Evolutionary conservation across 2,113 vertebrate genomes (phyloP).

Genomic region (Neoarius graeffei): DNA sequence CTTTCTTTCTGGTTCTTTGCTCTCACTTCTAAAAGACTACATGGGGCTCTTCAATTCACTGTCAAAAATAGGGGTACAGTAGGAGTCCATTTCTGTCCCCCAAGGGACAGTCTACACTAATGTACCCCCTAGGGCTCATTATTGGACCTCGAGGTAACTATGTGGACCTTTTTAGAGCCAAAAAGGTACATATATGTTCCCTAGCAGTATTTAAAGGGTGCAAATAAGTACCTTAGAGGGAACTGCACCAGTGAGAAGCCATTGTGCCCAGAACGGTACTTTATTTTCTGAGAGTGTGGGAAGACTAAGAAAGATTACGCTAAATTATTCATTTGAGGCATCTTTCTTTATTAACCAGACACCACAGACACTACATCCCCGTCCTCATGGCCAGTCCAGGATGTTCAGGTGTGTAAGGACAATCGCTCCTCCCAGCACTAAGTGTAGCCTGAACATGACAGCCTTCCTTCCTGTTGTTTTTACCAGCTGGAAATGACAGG

Average conservation of each 20-base stretch:
- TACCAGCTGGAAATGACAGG: slow-evolving; percentile 35
- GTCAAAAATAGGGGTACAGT: too few species aligned
- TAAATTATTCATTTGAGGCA: background rate
- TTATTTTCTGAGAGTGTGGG: too few species aligned
- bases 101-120: too few species aligned
- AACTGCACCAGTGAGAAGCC: too few species aligned
- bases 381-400: background rate
- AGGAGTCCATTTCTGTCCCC: too few species aligned
- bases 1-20: background rate
- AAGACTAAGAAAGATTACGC: background rate
- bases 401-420: slow-evolving; percentile 26
- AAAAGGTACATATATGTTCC: too few species aligned
- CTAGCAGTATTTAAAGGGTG: too few species aligned
- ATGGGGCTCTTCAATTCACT: background rate
- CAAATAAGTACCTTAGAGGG: too few species aligned
- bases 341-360: slow-evolving; percentile 6
- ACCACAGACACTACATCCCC: background rate
- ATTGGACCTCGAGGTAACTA: too few species aligned
- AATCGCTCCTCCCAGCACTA: background rate
- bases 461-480: slow-evolving; percentile 41
- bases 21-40: slow-evolving; percentile 30
- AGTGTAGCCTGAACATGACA: slow-evolving; percentile 33
- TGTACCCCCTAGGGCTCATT: too few species aligned
- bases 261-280: too few species aligned
- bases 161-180: too few species aligned